Evolutionary conservation across 2,888 invertebrate genomes (phyloP).

Genomic region (Crocallis elinguaria): DNA sequence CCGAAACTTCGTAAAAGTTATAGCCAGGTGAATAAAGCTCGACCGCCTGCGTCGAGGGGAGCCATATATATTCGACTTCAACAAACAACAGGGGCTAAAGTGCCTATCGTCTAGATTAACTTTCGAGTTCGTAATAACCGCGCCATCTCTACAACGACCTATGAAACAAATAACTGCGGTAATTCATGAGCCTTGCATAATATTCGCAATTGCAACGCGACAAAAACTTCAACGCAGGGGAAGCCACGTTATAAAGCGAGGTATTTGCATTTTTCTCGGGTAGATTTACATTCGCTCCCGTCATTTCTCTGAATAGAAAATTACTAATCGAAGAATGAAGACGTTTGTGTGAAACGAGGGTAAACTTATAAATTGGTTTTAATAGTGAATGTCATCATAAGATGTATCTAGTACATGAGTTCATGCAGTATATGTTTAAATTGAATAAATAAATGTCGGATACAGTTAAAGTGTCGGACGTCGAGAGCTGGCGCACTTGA

Average conservation of each 20-base stretch:
- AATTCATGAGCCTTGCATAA: constrained; percentile 36
- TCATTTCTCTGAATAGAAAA: constrained; percentile 21
- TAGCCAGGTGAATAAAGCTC: constrained; percentile 40
- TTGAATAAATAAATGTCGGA: constrained; percentile 39
- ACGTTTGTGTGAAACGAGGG: constrained; percentile 3
- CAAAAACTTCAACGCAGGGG: constrained; percentile 15
- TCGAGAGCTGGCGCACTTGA: constrained; percentile 22
- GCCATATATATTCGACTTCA: constrained; percentile 28
- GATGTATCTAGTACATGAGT: constrained; percentile 14
- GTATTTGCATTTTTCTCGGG: constrained; percentile 13
- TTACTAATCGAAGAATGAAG: too few relatives aligned
- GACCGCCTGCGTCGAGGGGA: constrained; percentile 42
- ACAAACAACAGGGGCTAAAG: constrained; percentile 35
- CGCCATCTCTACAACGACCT: constrained; percentile 25
- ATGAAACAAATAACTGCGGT: constrained; percentile 38
- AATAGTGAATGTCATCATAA: constrained; percentile 14
- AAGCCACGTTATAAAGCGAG: constrained; percentile 19
- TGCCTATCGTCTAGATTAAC: constrained; percentile 40
- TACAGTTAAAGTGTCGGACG: constrained; percentile 41
- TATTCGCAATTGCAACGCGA: constrained; percentile 17
- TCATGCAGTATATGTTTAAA: constrained; percentile 32
- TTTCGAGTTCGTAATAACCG: constrained; percentile 37
- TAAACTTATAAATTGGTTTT: constrained; percentile 12
- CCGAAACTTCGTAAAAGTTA: constrained; percentile 39
- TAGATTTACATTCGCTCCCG: constrained; percentile 16